phyloP scores from a whole-genome alignment of 2,888 invertebrate genomes.

The Leucania comma region DNA sequence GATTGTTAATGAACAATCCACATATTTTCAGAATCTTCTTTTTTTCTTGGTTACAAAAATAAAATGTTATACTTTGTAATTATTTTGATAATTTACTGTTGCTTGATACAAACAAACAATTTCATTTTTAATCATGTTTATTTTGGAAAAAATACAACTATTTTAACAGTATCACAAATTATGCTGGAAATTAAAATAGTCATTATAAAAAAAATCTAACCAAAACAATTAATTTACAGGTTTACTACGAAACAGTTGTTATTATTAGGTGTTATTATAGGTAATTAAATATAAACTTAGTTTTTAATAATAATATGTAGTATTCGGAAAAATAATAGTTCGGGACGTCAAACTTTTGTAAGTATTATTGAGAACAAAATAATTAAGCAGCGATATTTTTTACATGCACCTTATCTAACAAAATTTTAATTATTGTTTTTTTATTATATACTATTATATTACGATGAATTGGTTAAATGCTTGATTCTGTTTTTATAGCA shows the following conservation, averaged over 20 bases:
- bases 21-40: not conserved
- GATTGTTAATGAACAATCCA: not conserved
- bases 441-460: not conserved
- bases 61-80: not conserved
- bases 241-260: not conserved
- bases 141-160: constrained; percentile 42
- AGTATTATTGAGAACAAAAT: constrained; percentile 17
- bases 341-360: not conserved
- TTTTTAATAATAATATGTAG: not conserved
- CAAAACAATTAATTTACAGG: constrained; percentile 5
- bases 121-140: constrained; percentile 46
- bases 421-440: not conserved
- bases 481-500: constrained; percentile 44
- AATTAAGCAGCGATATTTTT: constrained; percentile 5
- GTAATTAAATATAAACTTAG: not conserved
- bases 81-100: constrained; percentile 20
- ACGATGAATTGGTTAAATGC: constrained; percentile 33
- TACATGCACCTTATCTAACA: constrained; percentile 6
- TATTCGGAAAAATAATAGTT: constrained; percentile 3
- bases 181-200: constrained; percentile 11
- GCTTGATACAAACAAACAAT: constrained; percentile 20
- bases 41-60: not conserved
- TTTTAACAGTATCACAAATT: constrained; percentile 58
- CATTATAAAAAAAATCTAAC: constrained; percentile 1
- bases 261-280: not conserved